Percentiles rank a stretch among this genome's conserved stretches.
Evolutionary conservation across 2,888 invertebrate species (phyloP).

Genomic region (Melinaea marsaeus): DNA sequence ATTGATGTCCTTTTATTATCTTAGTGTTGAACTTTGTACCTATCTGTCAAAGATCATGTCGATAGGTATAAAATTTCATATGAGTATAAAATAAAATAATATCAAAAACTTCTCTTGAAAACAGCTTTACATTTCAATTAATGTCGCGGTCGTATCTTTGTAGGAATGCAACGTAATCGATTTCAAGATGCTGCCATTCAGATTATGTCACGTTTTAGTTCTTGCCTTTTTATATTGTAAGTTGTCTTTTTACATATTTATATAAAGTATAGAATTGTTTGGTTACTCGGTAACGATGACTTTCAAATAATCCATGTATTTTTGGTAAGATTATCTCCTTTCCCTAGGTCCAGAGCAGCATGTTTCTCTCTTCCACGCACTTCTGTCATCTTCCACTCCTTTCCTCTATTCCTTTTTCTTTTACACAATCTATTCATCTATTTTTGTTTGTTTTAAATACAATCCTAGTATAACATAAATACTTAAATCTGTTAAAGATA

Average conservation of each 20-base stretch:
- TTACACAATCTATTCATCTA: neutral
- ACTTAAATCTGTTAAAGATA: neutral
- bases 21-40: no score
- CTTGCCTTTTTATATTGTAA: slow-evolving; percentile 13
- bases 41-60: no score
- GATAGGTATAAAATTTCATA: no score
- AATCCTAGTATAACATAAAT: no score
- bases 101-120: neutral
- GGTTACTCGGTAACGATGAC: no score
- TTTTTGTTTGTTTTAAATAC: neutral
- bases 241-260: neutral
- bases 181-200: slow-evolving; percentile 7
- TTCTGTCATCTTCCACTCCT: no score
- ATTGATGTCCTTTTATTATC: no score
- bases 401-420: neutral
- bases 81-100: no score
- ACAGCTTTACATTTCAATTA: slow-evolving; percentile 7
- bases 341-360: no score
- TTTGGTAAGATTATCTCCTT: no score
- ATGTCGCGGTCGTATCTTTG: slow-evolving; percentile 5
- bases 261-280: neutral
- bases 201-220: slow-evolving; percentile 10
- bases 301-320: no score
- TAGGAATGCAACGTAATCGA: neutral
- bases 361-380: no score